Percentiles rank a stretch among this genome's conserved stretches.
These are phyloP conservation scores for Spodoptera frugiperda DNA, from an alignment of 1,140 invertebrate genomes.

Conservation along the genomic window DNA sequence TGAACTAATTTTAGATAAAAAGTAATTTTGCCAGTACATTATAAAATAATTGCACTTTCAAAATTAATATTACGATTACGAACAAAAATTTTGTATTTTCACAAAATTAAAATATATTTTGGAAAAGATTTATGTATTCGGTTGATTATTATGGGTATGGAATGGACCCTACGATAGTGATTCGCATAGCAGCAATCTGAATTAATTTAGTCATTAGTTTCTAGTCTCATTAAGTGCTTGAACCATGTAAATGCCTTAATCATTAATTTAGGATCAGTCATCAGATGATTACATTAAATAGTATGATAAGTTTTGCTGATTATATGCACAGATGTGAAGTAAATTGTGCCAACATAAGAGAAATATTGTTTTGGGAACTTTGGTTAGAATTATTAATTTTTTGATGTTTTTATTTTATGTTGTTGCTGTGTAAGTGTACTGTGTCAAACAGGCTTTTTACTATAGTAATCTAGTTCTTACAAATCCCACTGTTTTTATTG, in stretches of 20 bases:
- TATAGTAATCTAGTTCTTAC: slow-evolving; percentile 28
- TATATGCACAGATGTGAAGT: not conserved
- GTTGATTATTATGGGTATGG: slow-evolving; percentile 3
- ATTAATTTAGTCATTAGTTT: slow-evolving; percentile 46
- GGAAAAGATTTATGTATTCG: not conserved
- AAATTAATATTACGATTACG: slow-evolving; percentile 3
- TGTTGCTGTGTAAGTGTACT: slow-evolving; percentile 30
- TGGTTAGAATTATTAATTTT: slow-evolving; percentile 37
- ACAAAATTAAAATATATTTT: not conserved
- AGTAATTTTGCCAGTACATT: not conserved
- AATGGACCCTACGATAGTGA: not conserved
- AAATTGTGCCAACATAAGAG: slow-evolving; percentile 23
- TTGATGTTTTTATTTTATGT: slow-evolving; percentile 26
- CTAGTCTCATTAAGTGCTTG: slow-evolving; percentile 44
- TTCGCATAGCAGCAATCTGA: slow-evolving; percentile 16
- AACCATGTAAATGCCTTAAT: slow-evolving; percentile 32
- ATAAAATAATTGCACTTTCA: not conserved
- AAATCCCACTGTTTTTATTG: slow-evolving; percentile 10
- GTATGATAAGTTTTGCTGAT: slow-evolving; percentile 28
- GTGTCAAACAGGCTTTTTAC: slow-evolving; percentile 30
- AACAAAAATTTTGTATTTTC: slow-evolving; percentile 6
- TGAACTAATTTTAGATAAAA: not conserved
- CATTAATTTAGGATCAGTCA: slow-evolving; percentile 20
- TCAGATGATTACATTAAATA: slow-evolving; percentile 11
- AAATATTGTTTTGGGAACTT: slow-evolving; percentile 33